These are phyloP conservation scores for Theodoxus fluviatilis DNA, from an alignment of 2,888 invertebrate species.

Conservation along the genomic window DNA sequence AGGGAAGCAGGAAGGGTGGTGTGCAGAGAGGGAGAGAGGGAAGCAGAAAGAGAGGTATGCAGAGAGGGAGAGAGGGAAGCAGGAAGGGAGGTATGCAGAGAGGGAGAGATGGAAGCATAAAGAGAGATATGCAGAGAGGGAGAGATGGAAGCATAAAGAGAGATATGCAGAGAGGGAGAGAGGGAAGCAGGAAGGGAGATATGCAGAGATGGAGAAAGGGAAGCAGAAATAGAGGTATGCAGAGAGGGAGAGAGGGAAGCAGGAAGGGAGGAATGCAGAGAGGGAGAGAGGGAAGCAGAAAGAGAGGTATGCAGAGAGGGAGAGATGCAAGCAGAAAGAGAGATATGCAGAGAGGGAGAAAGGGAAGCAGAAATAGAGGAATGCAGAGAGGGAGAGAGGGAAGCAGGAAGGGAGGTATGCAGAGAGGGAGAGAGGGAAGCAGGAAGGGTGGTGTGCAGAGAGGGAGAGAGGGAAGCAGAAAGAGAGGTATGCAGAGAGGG, in stretches of 20 bases:
- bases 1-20: not conserved
- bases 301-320: not conserved
- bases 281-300: not conserved
- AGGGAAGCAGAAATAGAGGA: no score
- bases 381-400: not conserved
- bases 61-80: not conserved
- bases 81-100: not conserved
- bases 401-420: not conserved
- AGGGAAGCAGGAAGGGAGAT: conserved; percentile 6
- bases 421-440: not conserved
- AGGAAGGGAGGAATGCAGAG: no score
- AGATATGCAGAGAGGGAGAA: not conserved
- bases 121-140: not conserved
- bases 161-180: conserved; percentile 8
- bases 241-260: not conserved
- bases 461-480: conserved; percentile 3
- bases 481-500: conserved; percentile 5
- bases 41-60: not conserved
- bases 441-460: not conserved
- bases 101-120: not conserved
- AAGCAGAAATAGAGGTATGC: not conserved
- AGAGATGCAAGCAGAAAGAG: not conserved
- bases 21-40: not conserved
- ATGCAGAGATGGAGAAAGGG: not conserved
- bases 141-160: not conserved